Evolutionary conservation across 2,113 vertebrate species (phyloP), one percentile per base, ranked within the genome.

Genomic region (Plecotus auritus): DNA sequence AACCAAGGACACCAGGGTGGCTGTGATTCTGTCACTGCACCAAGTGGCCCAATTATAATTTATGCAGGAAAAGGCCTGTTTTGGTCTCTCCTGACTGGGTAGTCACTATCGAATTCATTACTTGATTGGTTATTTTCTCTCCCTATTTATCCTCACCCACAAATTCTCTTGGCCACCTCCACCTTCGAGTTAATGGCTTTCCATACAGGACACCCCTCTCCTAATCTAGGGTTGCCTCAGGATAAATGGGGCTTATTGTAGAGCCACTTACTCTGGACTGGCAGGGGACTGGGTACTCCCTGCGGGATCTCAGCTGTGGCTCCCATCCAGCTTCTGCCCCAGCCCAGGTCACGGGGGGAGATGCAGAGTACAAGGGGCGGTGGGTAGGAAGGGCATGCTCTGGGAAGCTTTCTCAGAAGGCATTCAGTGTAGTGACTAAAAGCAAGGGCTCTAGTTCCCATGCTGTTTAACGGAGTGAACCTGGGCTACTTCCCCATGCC

Each of bases 271-370:
- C 51, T 18, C 30, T 66, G 35, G 69, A 3, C 37, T 42, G 61
- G 40, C 26, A 18, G 2, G 8, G 64, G n/a, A 32, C 14, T 2
- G 32, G n/a, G 7, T 14, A 3, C 10, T 35, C 2, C 35, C 16
- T 40, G 40, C 18, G 11, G 17, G 13, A n/a, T 49, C 9, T n/a
- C 42, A 51, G 47, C 40, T 22, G 35, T 61, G 35, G 28, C 35
- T 49, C 2, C 70, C 37, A 14, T 45, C 49, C 30, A 26, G 42
- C 49, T 85, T 54, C 1, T 0, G 64, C 45, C 78, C 11, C 13
- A 18, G 35, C 4, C 3, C 1, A 10, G 42, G 9, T 56, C 28
- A 1, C 4, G 0, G 1, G 26, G 14, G 73, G 5, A 56, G 90
- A 47, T 37, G 14, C 37, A 70, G 13, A 40, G 74, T 11, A 16